These are phyloP conservation scores for Chloroceryle amazona DNA, from an alignment of 2,797 vertebrate genomes.

Conservation along the genomic window DNA sequence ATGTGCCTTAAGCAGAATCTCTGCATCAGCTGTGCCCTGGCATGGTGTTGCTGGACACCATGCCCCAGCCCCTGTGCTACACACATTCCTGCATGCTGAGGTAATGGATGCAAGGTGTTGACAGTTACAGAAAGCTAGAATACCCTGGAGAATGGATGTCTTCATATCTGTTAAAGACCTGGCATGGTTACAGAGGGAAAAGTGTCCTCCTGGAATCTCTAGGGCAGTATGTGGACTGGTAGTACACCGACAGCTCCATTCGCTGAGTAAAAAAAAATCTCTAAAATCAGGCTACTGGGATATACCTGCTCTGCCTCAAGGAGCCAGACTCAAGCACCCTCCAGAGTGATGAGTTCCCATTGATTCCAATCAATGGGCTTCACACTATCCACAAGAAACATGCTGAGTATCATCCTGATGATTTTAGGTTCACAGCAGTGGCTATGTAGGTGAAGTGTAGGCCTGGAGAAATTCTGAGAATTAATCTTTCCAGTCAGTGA, in stretches of 20 bases:
- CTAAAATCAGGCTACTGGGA: not conserved
- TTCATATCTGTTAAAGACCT: not conserved
- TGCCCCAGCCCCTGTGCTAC: not conserved
- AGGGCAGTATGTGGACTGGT: fast-evolving
- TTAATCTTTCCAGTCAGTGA: conserved; percentile 37
- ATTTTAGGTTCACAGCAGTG: not conserved
- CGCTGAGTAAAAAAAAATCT: not conserved
- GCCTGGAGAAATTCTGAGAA: conserved; percentile 22
- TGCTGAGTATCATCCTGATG: not conserved
- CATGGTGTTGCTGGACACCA: not conserved
- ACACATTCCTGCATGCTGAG: not conserved
- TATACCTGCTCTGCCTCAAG: not conserved
- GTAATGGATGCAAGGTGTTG: not conserved
- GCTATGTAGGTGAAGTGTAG: not conserved
- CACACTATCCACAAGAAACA: fast-evolving
- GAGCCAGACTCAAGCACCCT: not conserved
- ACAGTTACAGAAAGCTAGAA: not conserved
- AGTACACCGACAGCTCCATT: fast-evolving
- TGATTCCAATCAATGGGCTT: not conserved
- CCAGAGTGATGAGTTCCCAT: not conserved
- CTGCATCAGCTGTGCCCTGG: not conserved
- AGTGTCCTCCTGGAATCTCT: not conserved
- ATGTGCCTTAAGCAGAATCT: not conserved
- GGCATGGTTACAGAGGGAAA: not conserved
- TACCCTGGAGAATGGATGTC: not conserved